A percentile compares a stretch with the other conserved stretches of the same genome.
These are phyloP conservation scores for Homalodisca vitripennis DNA, from an alignment of 1,140 invertebrate genomes.

Conservation along the genomic window DNA sequence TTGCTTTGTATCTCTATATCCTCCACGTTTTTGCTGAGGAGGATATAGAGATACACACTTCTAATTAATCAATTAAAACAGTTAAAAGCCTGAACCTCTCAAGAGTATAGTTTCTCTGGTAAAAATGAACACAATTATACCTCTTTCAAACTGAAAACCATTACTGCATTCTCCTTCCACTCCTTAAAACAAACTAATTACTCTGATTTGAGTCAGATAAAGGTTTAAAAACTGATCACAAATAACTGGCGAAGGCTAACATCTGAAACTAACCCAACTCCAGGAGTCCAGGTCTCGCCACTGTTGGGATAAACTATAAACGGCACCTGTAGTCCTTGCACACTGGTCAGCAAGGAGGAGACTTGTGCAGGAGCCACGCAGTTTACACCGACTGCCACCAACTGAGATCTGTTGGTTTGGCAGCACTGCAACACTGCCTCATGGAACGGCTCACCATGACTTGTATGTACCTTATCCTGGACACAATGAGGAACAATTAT, in stretches of 20 bases:
- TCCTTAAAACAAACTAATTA: too few species aligned
- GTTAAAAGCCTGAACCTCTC: too few species aligned
- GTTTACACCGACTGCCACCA: slow-evolving; percentile 82
- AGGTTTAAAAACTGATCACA: too few species aligned
- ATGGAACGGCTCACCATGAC: slow-evolving; percentile 72
- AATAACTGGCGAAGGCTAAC: too few species aligned
- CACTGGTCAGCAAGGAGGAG: slow-evolving; percentile 53
- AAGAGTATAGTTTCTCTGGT: too few species aligned
- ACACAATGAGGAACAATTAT: too few species aligned
- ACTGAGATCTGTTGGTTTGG: slow-evolving; percentile 60
- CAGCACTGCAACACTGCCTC: slow-evolving; percentile 61
- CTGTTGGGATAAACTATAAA: slow-evolving; percentile 73
- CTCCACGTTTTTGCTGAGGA: too few species aligned
- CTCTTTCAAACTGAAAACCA: neutral
- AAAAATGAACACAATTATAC: too few species aligned
- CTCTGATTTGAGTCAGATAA: neutral
- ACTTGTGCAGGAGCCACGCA: slow-evolving; percentile 69
- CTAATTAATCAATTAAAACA: too few species aligned
- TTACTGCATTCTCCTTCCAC: neutral
- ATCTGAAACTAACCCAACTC: slow-evolving; percentile 3
- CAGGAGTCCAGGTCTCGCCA: slow-evolving; percentile 51
- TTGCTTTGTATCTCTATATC: too few species aligned
- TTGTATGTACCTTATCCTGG: slow-evolving; percentile 62
- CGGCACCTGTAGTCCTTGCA: slow-evolving; percentile 55
- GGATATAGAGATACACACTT: too few species aligned